Conservation (phyloP, 2,888 invertebrate genomes). For the Patella depressa region DNA sequence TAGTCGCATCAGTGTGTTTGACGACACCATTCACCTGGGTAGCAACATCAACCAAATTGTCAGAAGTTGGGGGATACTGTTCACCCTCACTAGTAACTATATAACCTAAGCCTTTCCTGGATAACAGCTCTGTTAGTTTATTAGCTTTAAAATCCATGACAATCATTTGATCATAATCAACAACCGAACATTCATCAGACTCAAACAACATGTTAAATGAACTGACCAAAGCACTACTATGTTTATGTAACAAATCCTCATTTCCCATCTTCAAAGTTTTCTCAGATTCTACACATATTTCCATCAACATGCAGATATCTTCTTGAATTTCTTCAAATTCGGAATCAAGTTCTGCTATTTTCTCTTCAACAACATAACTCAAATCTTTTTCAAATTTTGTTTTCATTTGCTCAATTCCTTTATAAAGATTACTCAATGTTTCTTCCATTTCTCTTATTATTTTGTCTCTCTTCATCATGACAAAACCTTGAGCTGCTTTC, state of each 20-base stretch:
- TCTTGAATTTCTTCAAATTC: conserved; percentile 22
- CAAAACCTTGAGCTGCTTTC: conserved; percentile 19
- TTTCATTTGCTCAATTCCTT: conserved; percentile 18
- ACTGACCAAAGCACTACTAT: conserved; percentile 7
- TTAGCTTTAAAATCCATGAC: neutral
- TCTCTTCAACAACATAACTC: conserved; percentile 17
- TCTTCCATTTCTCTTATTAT: conserved; percentile 16
- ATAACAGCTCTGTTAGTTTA: neutral
- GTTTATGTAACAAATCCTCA: conserved; percentile 21
- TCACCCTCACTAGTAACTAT: neutral
- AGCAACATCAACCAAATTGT: neutral
- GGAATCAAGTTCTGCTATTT: conserved; percentile 17
- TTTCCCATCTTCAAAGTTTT: conserved; percentile 27
- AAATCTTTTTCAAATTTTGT: conserved; percentile 24
- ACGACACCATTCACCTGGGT: neutral
- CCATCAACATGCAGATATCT: conserved; percentile 21
- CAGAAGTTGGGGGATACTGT: neutral
- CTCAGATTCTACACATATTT: conserved; percentile 31
- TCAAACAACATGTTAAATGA: conserved; percentile 4
- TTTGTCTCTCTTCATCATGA: conserved; percentile 25
- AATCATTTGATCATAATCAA: conserved; percentile 6
- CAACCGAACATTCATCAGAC: neutral
- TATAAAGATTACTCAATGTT: neutral
- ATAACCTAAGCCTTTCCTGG: neutral
- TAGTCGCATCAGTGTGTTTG: neutral